phyloP scores from a whole-genome alignment of 2,113 vertebrate species.

The Clarias batrachus region DNA sequence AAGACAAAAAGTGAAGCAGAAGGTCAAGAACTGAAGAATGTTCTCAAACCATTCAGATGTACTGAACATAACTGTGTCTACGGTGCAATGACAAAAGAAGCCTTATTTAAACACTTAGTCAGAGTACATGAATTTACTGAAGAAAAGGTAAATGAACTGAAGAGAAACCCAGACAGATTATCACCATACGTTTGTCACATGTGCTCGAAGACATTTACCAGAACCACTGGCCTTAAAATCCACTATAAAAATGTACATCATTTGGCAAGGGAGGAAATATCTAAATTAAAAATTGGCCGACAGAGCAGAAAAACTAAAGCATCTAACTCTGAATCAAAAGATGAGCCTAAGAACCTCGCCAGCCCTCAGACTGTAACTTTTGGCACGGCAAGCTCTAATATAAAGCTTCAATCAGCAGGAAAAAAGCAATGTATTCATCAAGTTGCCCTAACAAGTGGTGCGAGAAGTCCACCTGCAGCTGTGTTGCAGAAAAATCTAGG shows the following conservation, averaged over 20 bases:
- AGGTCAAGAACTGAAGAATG: slow-evolving; percentile 68
- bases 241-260: slow-evolving; percentile 95
- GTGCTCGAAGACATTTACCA: slow-evolving; percentile 95
- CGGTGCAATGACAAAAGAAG: slow-evolving; percentile 97
- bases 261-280: slow-evolving; percentile 88
- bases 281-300: slow-evolving; percentile 86
- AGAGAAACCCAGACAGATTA: slow-evolving; percentile 90
- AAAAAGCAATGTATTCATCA: slow-evolving; percentile 10
- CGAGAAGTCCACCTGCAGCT: slow-evolving; percentile 6
- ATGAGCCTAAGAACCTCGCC: not conserved
- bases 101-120: slow-evolving; percentile 90
- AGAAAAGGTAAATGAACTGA: slow-evolving; percentile 93
- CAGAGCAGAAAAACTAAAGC: slow-evolving; percentile 69
- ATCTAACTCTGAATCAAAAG: not conserved
- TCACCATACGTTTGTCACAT: slow-evolving; percentile 93
- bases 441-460: not conserved
- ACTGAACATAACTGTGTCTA: slow-evolving; percentile 86
- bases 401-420: slow-evolving; percentile 12
- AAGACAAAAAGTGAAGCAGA: slow-evolving; percentile 52
- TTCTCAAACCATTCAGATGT: slow-evolving; percentile 91
- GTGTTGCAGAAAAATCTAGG: not conserved
- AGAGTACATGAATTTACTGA: slow-evolving; percentile 88
- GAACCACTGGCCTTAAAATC: slow-evolving; percentile 95
- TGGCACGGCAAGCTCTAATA: not conserved
- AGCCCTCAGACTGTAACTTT: not conserved